Percentiles rank a stretch among this genome's conserved stretches.
phyloP scores from a whole-genome alignment of 2,113 vertebrate species.

The Elaphurus davidianus region DNA sequence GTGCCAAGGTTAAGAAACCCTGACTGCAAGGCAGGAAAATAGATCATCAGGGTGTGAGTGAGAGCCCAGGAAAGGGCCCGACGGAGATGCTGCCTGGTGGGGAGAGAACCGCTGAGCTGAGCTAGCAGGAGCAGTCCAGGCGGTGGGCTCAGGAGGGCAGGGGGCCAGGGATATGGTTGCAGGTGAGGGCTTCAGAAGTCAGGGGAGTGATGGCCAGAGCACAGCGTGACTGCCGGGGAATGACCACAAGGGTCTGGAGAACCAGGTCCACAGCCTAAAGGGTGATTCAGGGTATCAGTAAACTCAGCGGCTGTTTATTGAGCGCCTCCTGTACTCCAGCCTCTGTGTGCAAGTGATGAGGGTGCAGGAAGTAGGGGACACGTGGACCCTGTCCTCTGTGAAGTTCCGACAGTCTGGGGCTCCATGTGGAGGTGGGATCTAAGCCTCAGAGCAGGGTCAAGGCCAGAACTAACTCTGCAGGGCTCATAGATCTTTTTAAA shows the following conservation, averaged over 20 bases:
- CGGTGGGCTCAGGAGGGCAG: neutral
- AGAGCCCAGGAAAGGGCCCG: fast-evolving
- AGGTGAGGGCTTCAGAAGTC: neutral
- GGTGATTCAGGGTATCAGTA: neutral
- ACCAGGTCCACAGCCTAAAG: neutral
- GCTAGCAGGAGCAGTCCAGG: neutral
- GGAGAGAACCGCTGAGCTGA: neutral
- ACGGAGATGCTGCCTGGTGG: fast-evolving
- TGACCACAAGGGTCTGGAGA: neutral
- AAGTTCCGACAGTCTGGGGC: neutral
- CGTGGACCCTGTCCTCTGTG: neutral
- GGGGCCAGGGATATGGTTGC: neutral
- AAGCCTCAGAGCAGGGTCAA: neutral
- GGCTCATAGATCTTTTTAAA: neutral
- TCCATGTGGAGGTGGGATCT: neutral
- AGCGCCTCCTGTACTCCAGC: neutral
- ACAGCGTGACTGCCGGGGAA: neutral
- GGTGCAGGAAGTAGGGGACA: neutral
- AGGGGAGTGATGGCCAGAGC: neutral
- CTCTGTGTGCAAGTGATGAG: neutral
- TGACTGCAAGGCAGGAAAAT: neutral
- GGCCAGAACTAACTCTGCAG: neutral
- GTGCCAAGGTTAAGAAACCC: neutral
- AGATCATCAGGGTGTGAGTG: neutral
- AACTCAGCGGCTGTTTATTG: neutral